Conservation (phyloP, 2,888 invertebrate genomes). For the Noctua janthina region DNA sequence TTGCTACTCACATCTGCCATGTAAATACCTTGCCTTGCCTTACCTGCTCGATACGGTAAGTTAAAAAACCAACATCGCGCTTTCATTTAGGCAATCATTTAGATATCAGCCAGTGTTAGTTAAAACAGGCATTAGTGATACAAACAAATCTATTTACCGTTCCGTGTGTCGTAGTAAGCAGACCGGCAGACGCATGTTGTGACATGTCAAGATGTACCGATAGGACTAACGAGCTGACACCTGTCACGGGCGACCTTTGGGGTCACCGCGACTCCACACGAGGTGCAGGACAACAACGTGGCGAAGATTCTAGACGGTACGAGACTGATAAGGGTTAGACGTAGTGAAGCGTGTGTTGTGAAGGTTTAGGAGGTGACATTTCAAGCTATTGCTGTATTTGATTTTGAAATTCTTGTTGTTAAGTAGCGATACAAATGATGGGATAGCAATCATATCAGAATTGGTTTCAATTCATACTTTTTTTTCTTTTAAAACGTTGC, state of each 20-base stretch:
- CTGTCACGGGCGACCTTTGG: constrained; percentile 58
- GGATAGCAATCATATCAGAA: background rate
- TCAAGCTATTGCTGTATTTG: background rate
- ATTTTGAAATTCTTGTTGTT: background rate
- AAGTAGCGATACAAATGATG: background rate
- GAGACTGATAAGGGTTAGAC: constrained; percentile 36
- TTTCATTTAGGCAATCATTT: background rate
- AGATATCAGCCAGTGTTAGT: background rate
- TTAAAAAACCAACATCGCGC: background rate
- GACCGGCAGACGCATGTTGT: constrained; percentile 34
- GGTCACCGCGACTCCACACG: constrained; percentile 58
- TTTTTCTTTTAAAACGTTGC: no score
- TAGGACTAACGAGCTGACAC: constrained; percentile 60
- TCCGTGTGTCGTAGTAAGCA: constrained; percentile 44
- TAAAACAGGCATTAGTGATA: background rate
- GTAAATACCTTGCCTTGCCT: no score
- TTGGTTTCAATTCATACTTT: background rate
- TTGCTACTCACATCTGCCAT: no score
- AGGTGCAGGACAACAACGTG: constrained; percentile 39
- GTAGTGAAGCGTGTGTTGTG: background rate
- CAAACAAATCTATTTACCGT: constrained; percentile 30
- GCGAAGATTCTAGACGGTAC: constrained; percentile 30
- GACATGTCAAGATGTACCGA: constrained; percentile 58
- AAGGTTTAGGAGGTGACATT: background rate
- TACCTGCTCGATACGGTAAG: background rate